Conservation (phyloP, 2,113 vertebrate species). For the Eupsittula cactorum region DNA sequence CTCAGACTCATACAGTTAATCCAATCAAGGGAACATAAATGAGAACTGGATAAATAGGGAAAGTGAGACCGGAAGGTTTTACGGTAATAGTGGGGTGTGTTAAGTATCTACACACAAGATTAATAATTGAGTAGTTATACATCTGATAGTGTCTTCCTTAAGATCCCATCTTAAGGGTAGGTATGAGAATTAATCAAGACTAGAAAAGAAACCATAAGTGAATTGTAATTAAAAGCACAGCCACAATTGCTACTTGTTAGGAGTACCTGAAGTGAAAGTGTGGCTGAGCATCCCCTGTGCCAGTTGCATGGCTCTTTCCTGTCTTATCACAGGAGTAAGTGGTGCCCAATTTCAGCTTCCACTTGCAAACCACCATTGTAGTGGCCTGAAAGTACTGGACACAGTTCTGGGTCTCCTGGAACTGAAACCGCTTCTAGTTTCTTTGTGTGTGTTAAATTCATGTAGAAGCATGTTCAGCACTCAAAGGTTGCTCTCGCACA, state of each 20-base stretch:
- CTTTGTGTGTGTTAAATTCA: too few species aligned
- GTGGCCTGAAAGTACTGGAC: background rate
- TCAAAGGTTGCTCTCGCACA: background rate
- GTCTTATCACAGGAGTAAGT: fast-evolving
- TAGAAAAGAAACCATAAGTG: background rate
- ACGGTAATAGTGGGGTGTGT: background rate
- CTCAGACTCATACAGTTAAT: background rate
- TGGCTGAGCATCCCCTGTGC: background rate
- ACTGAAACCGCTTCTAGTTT: background rate
- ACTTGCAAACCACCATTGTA: background rate
- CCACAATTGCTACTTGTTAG: background rate
- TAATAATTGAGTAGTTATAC: background rate
- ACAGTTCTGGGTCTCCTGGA: background rate
- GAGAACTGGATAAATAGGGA: background rate
- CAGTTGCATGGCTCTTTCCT: background rate
- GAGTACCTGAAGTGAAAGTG: background rate
- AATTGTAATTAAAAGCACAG: background rate
- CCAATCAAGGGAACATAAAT: background rate
- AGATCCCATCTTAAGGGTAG: background rate
- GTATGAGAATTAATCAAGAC: background rate
- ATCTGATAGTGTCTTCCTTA: background rate
- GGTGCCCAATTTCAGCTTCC: fast-evolving
- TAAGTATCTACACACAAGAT: background rate
- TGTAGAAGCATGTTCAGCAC: fast-evolving
- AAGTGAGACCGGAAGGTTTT: background rate